A percentile compares a stretch with the other conserved stretches of the same genome.
These are phyloP conservation scores for Equus quagga DNA, from an alignment of 2,113 vertebrate genomes.

Conservation along the genomic window DNA sequence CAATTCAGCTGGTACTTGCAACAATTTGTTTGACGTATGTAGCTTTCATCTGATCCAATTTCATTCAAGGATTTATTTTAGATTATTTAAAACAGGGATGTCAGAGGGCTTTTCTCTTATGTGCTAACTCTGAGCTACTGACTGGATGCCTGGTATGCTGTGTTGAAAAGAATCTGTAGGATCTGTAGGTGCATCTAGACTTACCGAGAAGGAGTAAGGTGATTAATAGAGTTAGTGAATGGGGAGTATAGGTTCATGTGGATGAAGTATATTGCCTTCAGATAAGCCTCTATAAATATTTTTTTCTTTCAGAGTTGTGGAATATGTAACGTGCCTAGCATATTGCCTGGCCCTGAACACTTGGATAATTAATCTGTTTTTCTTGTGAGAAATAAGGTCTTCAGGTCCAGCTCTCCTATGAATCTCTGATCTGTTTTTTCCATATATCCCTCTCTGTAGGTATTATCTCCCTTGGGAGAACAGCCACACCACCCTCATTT, in stretches of 20 bases:
- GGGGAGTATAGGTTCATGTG: neutral
- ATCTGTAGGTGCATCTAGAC: neutral
- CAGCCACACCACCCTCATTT: neutral
- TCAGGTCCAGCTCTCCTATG: neutral
- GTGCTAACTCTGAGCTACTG: neutral
- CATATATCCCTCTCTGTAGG: neutral
- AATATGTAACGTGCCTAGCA: neutral
- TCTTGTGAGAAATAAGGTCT: constrained; percentile 11
- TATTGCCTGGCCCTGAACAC: neutral
- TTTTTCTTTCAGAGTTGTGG: neutral
- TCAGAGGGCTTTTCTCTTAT: neutral
- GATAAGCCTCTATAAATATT: neutral
- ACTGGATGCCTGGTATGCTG: neutral
- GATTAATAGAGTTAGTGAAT: neutral
- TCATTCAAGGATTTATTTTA: constrained; percentile 27
- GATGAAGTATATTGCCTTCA: neutral
- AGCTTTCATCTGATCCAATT: constrained; percentile 5
- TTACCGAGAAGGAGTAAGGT: neutral
- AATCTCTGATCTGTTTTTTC: neutral
- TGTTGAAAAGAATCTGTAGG: neutral
- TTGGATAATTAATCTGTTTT: neutral
- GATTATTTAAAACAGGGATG: neutral
- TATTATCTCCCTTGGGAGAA: constrained; percentile 14
- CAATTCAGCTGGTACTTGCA: neutral
- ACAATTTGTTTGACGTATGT: neutral